These are phyloP conservation scores for Synaphobranchus kaupii DNA, from an alignment of 2,797 vertebrate species.

Conservation along the genomic window DNA sequence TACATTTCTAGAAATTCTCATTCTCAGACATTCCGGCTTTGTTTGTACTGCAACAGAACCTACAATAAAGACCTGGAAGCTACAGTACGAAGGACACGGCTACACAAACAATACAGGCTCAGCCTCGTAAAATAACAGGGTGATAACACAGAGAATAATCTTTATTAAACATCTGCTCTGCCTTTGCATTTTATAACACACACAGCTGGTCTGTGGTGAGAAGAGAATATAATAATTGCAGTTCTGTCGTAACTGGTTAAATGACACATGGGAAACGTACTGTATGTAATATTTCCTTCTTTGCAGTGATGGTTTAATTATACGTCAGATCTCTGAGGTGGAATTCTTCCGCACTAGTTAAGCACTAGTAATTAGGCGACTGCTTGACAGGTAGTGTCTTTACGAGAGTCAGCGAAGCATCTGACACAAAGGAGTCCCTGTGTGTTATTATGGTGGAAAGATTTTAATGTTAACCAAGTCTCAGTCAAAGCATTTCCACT, in stretches of 20 bases:
- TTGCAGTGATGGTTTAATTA: slow-evolving; percentile 77
- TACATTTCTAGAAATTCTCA: neutral
- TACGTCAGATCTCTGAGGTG: slow-evolving; percentile 74
- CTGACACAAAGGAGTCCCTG: slow-evolving; percentile 42
- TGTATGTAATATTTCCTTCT: slow-evolving; percentile 65
- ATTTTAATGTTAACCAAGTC: neutral
- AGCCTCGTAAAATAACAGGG: neutral
- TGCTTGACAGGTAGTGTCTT: slow-evolving; percentile 65
- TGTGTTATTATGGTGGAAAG: slow-evolving; percentile 41
- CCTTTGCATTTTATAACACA: neutral
- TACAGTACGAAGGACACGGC: neutral
- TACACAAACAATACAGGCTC: neutral
- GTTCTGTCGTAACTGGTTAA: slow-evolving; percentile 65
- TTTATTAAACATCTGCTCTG: neutral
- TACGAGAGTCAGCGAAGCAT: slow-evolving; percentile 51
- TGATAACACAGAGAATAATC: neutral
- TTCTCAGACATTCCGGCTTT: neutral
- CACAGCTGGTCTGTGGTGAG: neutral
- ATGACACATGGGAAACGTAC: slow-evolving; percentile 63
- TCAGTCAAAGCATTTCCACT: neutral
- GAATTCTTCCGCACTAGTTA: slow-evolving; percentile 68
- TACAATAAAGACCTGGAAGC: neutral
- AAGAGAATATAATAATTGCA: slow-evolving; percentile 63
- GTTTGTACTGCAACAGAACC: neutral
- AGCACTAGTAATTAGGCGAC: slow-evolving; percentile 73